Evolutionary conservation across 2,113 vertebrate genomes (phyloP), one percentile per base, ranked within the genome.

Genomic region (Rana temporaria): DNA sequence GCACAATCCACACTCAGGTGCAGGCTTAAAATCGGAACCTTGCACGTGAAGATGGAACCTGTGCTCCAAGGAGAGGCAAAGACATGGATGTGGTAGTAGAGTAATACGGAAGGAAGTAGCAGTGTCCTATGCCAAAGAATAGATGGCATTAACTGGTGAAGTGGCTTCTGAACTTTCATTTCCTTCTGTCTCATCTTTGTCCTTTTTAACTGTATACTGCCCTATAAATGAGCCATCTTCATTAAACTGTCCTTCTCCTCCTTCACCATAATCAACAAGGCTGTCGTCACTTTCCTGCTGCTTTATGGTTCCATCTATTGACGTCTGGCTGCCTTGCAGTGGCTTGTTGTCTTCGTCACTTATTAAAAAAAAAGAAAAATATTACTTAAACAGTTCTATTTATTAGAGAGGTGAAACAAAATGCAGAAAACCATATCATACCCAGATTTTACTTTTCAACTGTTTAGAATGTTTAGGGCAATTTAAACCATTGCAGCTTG

Each of bases 311-410:
- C 96, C 97, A 0, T 99, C 96, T 92, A 99, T 88, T 2, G 98
- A 99, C 0, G 98, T 98, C 92, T 99, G 98, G 91, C 98, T 99
- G 88, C 96, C 97, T 73, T 98, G 97, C 79, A 99, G 93, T 16
- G 97, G 97, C 88, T 99, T 99, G 94, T 99, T 98, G 95, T 99
- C 98, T 86, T 99, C 97, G 0, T 99, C 98, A 20, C 98, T 99
- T 91, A 92, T 92, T 89, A 78, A 88, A 79, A 79, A 84, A 79
- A 79, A 78, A 77, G 85, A 85, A 67, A 85, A 79, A 42, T 48
- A 12, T 48, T 48, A 48, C 9, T 48, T 48, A 48, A 48, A 14
- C 42, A 48, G 42, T 6, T 8, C 12, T 12, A 48, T 48, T 48
- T 48, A 48, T 9, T 14, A 48, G 42, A 48, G 8, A 48, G 8